Percentiles rank a stretch among this genome's conserved stretches.
phyloP scores from a whole-genome alignment of 2,888 invertebrate genomes.

The Drosophila quinaria region DNA sequence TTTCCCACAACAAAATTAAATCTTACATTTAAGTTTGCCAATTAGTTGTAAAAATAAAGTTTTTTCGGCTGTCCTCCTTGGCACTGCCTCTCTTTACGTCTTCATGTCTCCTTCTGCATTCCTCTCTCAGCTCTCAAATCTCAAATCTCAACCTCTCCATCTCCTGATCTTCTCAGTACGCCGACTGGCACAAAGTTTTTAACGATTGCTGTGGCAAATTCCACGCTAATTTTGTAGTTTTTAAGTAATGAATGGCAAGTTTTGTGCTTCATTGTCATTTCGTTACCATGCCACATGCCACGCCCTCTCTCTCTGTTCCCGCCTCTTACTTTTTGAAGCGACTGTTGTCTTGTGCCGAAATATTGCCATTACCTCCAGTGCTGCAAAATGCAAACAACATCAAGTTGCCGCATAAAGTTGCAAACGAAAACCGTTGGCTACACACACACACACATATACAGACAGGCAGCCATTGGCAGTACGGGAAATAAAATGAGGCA shows the following conservation, averaged over 20 bases:
- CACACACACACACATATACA: constrained; percentile 35
- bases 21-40: constrained; percentile 83
- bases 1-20: constrained; percentile 76
- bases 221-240: constrained; percentile 78
- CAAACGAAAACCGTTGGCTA: constrained; percentile 68
- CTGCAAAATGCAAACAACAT: constrained; percentile 61
- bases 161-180: constrained; percentile 1
- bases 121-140: not conserved
- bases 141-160: not conserved
- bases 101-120: not conserved
- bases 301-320: constrained; percentile 1
- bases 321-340: not conserved
- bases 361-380: constrained; percentile 62
- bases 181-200: constrained; percentile 59
- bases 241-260: constrained; percentile 81
- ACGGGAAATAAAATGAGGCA: constrained; percentile 24
- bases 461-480: constrained; percentile 11
- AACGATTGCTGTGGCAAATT: constrained; percentile 73
- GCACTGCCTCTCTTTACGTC: not conserved
- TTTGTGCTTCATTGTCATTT: constrained; percentile 74
- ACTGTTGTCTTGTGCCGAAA: constrained; percentile 51
- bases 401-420: constrained; percentile 73
- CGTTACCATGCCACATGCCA: constrained; percentile 42
- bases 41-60: constrained; percentile 83
- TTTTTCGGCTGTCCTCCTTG: constrained; percentile 43